phyloP scores from a whole-genome alignment of 2,113 vertebrate genomes.

The Morphnarchus princeps region DNA sequence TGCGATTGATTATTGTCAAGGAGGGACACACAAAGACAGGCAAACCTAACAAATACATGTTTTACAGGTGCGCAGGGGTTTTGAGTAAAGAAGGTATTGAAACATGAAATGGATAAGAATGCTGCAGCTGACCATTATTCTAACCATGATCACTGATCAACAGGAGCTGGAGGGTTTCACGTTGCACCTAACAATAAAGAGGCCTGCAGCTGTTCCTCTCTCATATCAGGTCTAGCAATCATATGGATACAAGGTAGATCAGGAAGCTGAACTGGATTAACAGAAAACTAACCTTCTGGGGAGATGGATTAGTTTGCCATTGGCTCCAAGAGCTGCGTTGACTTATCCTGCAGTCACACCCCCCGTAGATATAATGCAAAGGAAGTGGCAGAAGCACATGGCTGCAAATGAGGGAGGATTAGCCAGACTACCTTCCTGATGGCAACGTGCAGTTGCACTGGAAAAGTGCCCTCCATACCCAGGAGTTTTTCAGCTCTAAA shows the following conservation, averaged over 20 bases:
- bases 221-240: neutral
- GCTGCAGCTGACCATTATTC: neutral
- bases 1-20: rapidly evolving
- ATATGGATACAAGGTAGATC: neutral
- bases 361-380: neutral
- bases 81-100: neutral
- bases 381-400: neutral
- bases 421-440: neutral
- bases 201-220: conserved; percentile 19
- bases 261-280: conserved; percentile 3
- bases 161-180: neutral
- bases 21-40: neutral
- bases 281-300: conserved; percentile 8
- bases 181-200: neutral
- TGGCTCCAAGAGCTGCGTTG: neutral
- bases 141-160: rapidly evolving
- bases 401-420: neutral
- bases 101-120: neutral
- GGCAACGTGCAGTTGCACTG: neutral
- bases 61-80: neutral
- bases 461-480: neutral
- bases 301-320: neutral
- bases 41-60: neutral
- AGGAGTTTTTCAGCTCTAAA: neutral
- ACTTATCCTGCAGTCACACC: neutral